These are phyloP conservation scores for Macrotis lagotis DNA, from an alignment of 2,113 vertebrate species.

Conservation along the genomic window DNA sequence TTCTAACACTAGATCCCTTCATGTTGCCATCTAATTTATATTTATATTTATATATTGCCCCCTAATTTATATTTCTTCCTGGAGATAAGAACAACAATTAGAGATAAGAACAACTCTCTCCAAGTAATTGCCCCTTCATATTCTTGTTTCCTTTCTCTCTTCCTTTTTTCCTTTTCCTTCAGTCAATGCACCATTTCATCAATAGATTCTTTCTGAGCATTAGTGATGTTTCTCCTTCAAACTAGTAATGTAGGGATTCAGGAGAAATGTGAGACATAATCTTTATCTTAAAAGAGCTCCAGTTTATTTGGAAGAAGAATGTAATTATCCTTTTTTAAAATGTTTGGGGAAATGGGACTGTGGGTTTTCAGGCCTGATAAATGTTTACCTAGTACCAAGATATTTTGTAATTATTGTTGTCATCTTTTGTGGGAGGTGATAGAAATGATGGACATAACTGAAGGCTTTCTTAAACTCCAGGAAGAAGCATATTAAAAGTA, in stretches of 20 bases:
- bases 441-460: conserved; percentile 25
- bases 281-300: conserved; percentile 35
- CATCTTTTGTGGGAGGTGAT: neutral
- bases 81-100: neutral
- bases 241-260: conserved; percentile 19
- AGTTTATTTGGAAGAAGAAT: neutral
- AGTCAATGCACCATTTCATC: neutral
- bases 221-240: neutral
- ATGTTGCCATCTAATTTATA: too few species aligned
- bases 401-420: conserved; percentile 45
- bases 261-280: neutral
- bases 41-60: too few species aligned
- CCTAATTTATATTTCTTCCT: neutral
- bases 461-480: conserved; percentile 41
- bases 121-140: neutral
- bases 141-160: neutral
- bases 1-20: too few species aligned
- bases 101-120: neutral
- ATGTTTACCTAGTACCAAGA: conserved; percentile 44
- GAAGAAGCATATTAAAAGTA: conserved; percentile 45
- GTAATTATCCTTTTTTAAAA: conserved; percentile 18
- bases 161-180: neutral
- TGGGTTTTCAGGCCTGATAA: conserved; percentile 22
- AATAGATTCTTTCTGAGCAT: neutral
- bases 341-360: conserved; percentile 39